Conservation (phyloP, 2,113 vertebrate genomes). For the Psammodynastes pulverulentus region DNA sequence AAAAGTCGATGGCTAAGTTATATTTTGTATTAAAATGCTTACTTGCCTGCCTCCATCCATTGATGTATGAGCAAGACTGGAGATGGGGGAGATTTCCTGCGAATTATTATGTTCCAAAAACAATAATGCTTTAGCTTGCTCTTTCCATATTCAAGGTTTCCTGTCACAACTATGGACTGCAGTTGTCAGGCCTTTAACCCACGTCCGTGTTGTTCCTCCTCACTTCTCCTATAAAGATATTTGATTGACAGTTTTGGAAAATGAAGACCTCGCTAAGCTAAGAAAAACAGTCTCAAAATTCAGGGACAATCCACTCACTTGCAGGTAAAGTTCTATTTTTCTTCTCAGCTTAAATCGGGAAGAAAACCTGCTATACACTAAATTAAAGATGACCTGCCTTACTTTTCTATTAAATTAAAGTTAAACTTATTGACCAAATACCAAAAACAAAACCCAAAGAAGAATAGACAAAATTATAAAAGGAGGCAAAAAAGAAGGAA, state of each 20-base stretch:
- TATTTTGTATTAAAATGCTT: not conserved
- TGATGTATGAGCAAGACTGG: not conserved
- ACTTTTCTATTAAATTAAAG: not conserved
- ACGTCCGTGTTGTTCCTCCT: not conserved
- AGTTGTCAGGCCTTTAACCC: slow-evolving; percentile 15
- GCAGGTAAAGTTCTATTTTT: not conserved
- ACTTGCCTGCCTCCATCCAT: not conserved
- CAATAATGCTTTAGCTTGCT: not conserved
- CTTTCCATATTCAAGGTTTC: slow-evolving; percentile 7
- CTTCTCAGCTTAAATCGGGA: not conserved
- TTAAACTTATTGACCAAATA: not conserved
- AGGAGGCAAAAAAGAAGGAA: not conserved
- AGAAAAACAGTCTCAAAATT: not conserved
- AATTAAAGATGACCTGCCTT: not conserved
- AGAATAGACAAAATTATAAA: not conserved
- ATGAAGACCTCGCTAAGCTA: not conserved
- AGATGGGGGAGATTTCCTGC: not conserved
- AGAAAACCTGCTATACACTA: not conserved
- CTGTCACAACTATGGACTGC: not conserved
- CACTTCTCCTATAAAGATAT: slow-evolving; percentile 1
- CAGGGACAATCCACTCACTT: not conserved
- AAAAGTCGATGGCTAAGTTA: not conserved
- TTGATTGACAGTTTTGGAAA: slow-evolving; percentile 6
- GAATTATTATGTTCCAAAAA: not conserved
- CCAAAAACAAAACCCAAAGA: not conserved